phyloP scores from a whole-genome alignment of 1,140 invertebrate species.

The Cylas formicarius region DNA sequence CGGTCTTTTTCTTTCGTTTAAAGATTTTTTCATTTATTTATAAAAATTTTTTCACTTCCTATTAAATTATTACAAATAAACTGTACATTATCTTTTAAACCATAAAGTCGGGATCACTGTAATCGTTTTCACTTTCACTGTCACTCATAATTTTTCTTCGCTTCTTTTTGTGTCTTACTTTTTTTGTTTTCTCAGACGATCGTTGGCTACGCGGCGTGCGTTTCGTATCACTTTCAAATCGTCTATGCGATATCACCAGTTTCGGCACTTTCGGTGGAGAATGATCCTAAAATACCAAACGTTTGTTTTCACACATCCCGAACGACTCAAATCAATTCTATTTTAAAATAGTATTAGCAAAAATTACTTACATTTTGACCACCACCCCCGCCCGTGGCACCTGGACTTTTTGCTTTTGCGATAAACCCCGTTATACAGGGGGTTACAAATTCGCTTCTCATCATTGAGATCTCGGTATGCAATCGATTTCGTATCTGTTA shows the following conservation, averaged over 20 bases:
- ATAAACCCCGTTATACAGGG: too few species aligned
- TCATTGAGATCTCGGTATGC: too few species aligned
- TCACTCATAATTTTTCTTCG: constrained; percentile 52
- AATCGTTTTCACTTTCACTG: constrained; percentile 56
- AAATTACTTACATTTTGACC: neutral
- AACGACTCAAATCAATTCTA: too few species aligned
- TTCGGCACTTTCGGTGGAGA: constrained; percentile 47
- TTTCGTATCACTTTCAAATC: constrained; percentile 46
- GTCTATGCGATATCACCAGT: constrained; percentile 40
- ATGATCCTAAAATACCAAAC: constrained; percentile 21
- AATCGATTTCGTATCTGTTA: too few species aligned
- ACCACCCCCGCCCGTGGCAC: neutral
- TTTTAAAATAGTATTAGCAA: too few species aligned
- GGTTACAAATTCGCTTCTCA: too few species aligned
- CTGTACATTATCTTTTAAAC: constrained; percentile 40
- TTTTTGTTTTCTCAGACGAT: constrained; percentile 53
- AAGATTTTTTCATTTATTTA: too few species aligned
- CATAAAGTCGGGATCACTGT: constrained; percentile 64
- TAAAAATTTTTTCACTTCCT: neutral
- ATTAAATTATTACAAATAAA: neutral
- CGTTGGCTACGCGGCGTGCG: constrained; percentile 51
- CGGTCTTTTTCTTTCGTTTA: constrained; percentile 10
- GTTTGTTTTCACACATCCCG: too few species aligned
- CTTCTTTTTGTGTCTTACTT: constrained; percentile 63
- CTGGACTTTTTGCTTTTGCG: too few species aligned